Base-by-base conservation (phyloP, 2,888 invertebrate species). In the Noctua comes region DNA sequence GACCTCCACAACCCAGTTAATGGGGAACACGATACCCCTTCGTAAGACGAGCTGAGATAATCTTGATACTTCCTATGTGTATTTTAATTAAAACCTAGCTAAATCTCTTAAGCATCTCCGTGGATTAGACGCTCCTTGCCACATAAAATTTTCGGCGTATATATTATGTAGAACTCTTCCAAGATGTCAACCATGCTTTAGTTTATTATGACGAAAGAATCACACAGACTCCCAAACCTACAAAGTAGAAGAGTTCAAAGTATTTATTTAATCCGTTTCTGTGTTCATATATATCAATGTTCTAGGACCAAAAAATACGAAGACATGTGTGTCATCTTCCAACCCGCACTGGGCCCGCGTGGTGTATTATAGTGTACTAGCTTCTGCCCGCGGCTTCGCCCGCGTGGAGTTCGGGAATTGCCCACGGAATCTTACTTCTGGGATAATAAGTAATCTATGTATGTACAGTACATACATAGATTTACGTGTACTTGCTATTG, bases 81-180 rank as follows among this genome's bases (percentile, higher is more conserved):
- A 51, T 40, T 71, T 73, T 11, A 73, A 73, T 73, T n/a, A 48
- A 51, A 75, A 74, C 8, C 31, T 8, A 43, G 1, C 18, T 31
- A 46, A 76, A 57, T 76, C 76, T 76, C n/a, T 10, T 31, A 18
- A 31, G n/a, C 10, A 75, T 46, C 13, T 36, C 43, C 5, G 11
- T 18, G 76, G 31, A 57, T 75, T 76, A 43, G 11, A 18, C n/a
- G 54, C 1, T 43, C 31, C 31, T 31, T 11, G 31, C 16, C 21
- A 40, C 8, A 43, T 54, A 36, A 8, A 48, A 43, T 75, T n/a
- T 75, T 21, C 3, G 6, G 4, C 13, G 18, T 1, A 24, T 21
- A 73, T 5, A 54, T 73, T 54, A 27, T 11, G 27, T 54, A 10
- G 54, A 27, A 27, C 1, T 40, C n/a, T 11, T 31, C 4, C 0